Evolutionary conservation across 2,888 invertebrate genomes (phyloP).

Genomic region (Thecophora atra): DNA sequence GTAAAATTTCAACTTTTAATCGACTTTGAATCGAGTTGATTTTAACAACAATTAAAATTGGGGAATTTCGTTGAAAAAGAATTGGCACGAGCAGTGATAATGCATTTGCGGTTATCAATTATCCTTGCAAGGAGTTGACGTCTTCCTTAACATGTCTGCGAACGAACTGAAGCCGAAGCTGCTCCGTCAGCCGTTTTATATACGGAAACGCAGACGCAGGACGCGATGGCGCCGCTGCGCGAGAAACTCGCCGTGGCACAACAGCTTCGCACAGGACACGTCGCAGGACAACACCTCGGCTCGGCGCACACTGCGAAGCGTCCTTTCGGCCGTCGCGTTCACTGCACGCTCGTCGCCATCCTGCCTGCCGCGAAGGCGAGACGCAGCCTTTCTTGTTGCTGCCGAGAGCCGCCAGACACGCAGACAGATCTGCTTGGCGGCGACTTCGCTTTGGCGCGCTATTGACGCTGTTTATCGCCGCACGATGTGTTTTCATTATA

Average conservation of each 20-base stretch:
- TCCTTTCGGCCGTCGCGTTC: conserved; percentile 46
- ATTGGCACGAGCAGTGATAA: conserved; percentile 12
- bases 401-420: conserved; percentile 41
- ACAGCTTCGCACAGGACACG: conserved; percentile 38
- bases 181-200: conserved; percentile 53
- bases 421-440: conserved; percentile 32
- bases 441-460: conserved; percentile 42
- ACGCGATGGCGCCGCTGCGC: conserved; percentile 44
- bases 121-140: conserved; percentile 38
- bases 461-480: conserved; percentile 31
- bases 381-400: conserved; percentile 44
- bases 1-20: too few relatives aligned
- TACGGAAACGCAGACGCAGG: conserved; percentile 51
- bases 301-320: conserved; percentile 34
- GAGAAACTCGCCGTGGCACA: conserved; percentile 54
- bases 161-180: conserved; percentile 54
- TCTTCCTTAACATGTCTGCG: conserved; percentile 55
- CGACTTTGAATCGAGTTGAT: too few relatives aligned
- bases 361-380: conserved; percentile 57
- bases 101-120: conserved; percentile 13
- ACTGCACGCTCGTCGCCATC: conserved; percentile 55
- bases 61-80: too few relatives aligned
- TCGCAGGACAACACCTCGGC: conserved; percentile 7
- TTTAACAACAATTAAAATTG: too few relatives aligned
- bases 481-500: neutral